phyloP scores from a whole-genome alignment of 2,888 invertebrate species.

The Papilio elwesi region DNA sequence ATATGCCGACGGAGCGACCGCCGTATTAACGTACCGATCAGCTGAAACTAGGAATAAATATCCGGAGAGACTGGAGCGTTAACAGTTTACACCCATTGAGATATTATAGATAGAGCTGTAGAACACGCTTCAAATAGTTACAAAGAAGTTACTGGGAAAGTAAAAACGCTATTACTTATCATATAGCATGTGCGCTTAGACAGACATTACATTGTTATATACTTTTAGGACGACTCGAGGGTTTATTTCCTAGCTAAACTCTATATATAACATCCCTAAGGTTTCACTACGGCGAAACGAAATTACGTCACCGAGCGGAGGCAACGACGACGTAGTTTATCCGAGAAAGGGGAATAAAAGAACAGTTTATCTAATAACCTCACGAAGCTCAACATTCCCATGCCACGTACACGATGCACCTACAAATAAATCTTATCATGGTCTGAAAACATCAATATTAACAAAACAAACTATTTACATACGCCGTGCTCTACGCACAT shows the following conservation, averaged over 20 bases:
- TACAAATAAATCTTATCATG: slow-evolving; percentile 56
- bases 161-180: slow-evolving; percentile 28
- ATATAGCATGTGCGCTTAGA: slow-evolving; percentile 37
- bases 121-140: slow-evolving; percentile 18
- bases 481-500: slow-evolving; percentile 52
- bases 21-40: slow-evolving; percentile 46
- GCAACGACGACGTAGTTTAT: slow-evolving; percentile 19
- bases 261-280: slow-evolving; percentile 38
- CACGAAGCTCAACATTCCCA: slow-evolving; percentile 39
- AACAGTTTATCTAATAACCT: slow-evolving; percentile 37
- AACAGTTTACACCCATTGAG: slow-evolving; percentile 29
- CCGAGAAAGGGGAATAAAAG: slow-evolving; percentile 34
- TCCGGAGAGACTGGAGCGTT: slow-evolving; percentile 31
- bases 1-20: slow-evolving; percentile 50
- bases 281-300: slow-evolving; percentile 29
- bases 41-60: slow-evolving; percentile 36
- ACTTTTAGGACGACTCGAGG: slow-evolving; percentile 25
- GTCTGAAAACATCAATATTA: slow-evolving; percentile 76
- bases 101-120: slow-evolving; percentile 41
- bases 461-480: slow-evolving; percentile 79
- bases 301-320: slow-evolving; percentile 14
- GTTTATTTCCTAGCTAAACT: slow-evolving; percentile 28
- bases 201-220: slow-evolving; percentile 26
- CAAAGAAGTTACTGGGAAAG: neutral
- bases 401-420: slow-evolving; percentile 30